phyloP scores from a whole-genome alignment of 2,113 vertebrate genomes.

The Canis aureus region DNA sequence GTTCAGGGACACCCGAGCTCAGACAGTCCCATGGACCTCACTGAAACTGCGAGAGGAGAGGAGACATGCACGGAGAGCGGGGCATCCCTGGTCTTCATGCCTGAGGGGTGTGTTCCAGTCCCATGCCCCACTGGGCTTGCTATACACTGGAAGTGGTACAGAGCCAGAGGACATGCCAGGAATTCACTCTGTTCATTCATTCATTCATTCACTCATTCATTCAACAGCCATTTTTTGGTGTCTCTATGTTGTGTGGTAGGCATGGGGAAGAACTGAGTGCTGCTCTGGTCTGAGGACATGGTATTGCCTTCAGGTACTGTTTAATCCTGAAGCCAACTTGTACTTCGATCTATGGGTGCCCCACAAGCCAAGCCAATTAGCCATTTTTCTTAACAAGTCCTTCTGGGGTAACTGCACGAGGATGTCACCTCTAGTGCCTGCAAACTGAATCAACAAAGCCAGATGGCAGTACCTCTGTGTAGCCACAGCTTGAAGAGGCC shows the following conservation, averaged over 20 bases:
- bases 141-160: background rate
- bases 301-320: background rate
- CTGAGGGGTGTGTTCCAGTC: background rate
- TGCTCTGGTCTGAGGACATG: background rate
- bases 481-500: rapidly evolving
- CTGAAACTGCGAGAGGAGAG: background rate
- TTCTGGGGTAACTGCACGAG: background rate
- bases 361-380: background rate
- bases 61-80: background rate
- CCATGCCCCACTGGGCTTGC: background rate
- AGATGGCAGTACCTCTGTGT: background rate
- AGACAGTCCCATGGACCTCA: background rate
- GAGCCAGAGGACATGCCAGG: background rate
- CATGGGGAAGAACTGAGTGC: background rate
- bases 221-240: background rate
- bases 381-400: background rate
- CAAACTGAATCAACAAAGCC: background rate
- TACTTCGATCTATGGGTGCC: background rate
- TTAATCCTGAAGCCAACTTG: background rate
- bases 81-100: background rate
- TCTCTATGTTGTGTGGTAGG: background rate
- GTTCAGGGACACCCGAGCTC: background rate
- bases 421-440: background rate
- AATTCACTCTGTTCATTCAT: background rate
- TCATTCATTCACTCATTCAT: background rate